Conservation (phyloP, 2,888 invertebrate genomes). For the Pristionchus mayeri region DNA sequence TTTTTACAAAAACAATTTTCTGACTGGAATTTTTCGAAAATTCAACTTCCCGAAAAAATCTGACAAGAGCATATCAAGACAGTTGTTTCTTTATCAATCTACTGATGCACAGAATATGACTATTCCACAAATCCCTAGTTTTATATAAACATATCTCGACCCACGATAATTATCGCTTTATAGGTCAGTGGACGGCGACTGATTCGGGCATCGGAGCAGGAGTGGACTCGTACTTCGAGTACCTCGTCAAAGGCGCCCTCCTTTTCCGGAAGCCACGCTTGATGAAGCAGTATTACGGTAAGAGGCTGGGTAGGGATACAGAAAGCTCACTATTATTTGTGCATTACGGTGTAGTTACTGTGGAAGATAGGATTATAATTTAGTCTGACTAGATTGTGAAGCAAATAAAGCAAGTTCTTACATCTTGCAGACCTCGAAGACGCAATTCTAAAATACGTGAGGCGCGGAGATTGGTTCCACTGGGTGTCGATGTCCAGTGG, state of each 20-base stretch:
- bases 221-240: constrained; percentile 92
- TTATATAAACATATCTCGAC: too few species aligned
- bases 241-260: constrained; percentile 94
- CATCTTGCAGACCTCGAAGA: constrained; percentile 77
- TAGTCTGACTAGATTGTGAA: too few species aligned
- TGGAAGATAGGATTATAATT: background rate
- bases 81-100: too few species aligned
- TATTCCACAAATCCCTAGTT: too few species aligned
- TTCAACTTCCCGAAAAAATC: too few species aligned
- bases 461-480: constrained; percentile 97
- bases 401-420: too few species aligned
- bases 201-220: constrained; percentile 91
- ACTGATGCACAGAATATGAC: too few species aligned
- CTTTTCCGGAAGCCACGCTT: constrained; percentile 91
- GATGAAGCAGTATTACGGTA: constrained; percentile 89
- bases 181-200: constrained; percentile 89
- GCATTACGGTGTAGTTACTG: background rate
- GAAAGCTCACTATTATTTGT: background rate
- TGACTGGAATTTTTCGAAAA: too few species aligned
- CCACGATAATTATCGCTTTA: background rate
- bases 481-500: constrained; percentile 97
- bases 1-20: too few species aligned
- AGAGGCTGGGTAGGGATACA: background rate
- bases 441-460: constrained; percentile 81
- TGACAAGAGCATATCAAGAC: too few species aligned